A percentile compares a stretch with the other conserved stretches of the same genome.
phyloP scores from a whole-genome alignment of 1,140 invertebrate species.

The Euwallacea similis region DNA sequence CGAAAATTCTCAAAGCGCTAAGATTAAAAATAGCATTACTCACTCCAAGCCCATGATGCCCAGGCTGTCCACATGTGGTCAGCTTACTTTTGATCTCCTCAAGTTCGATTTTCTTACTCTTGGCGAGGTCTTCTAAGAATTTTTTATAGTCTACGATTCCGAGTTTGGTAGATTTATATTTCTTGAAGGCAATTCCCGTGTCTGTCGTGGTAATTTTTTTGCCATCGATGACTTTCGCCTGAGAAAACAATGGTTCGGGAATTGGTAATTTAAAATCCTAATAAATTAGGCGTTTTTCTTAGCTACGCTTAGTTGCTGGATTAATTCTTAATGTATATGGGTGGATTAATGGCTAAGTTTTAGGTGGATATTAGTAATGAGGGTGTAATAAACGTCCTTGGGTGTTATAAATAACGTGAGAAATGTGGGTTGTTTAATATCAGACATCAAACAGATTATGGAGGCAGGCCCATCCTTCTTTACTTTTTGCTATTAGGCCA shows the following conservation, averaged over 20 bases:
- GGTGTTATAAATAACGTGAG: slow-evolving; percentile 1
- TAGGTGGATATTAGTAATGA: not conserved
- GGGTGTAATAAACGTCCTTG: not conserved
- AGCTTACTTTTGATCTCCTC: slow-evolving; percentile 62
- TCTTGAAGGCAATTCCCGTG: slow-evolving; percentile 69
- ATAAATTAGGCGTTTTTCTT: not conserved
- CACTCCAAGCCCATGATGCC: slow-evolving; percentile 52
- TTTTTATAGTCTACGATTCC: slow-evolving; percentile 60
- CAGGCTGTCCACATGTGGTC: slow-evolving; percentile 59
- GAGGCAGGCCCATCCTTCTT: too few relatives aligned
- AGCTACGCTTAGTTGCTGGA: not conserved
- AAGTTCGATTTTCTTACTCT: slow-evolving; percentile 60
- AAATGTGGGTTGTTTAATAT: too few relatives aligned
- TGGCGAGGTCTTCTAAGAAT: slow-evolving; percentile 63
- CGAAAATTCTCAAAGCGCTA: not conserved
- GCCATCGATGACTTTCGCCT: slow-evolving; percentile 69
- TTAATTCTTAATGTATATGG: not conserved
- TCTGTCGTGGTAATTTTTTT: slow-evolving; percentile 72
- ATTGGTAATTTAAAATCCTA: not conserved
- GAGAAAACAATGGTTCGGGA: not conserved
- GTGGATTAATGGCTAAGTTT: not conserved
- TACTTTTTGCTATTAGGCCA: too few relatives aligned
- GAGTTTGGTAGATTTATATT: slow-evolving; percentile 63
- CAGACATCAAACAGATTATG: too few relatives aligned
- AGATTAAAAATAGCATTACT: slow-evolving; percentile 33